Evolutionary conservation across 2,797 vertebrate genomes (phyloP).

Genomic region (Rhabdomys pumilio): DNA sequence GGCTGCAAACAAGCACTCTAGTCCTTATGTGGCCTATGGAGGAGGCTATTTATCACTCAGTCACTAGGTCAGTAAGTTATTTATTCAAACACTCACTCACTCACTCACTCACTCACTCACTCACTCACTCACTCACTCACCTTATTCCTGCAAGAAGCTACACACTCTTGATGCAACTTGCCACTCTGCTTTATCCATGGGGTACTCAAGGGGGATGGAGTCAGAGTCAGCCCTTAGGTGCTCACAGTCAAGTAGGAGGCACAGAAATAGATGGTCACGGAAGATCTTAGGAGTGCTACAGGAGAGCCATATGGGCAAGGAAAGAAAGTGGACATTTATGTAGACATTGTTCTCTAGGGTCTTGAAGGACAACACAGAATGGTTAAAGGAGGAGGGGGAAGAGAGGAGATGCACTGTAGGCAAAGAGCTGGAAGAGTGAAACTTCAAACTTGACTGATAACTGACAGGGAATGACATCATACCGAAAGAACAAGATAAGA

Average conservation of each 20-base stretch:
- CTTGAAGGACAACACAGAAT: neutral
- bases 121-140: neutral
- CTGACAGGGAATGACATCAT: neutral
- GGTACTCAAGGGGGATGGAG: neutral
- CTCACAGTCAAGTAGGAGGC: neutral
- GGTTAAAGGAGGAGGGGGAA: neutral
- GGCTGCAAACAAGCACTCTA: neutral
- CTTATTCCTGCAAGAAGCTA: neutral
- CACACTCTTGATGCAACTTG: neutral
- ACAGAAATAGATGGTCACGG: neutral
- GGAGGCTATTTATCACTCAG: neutral
- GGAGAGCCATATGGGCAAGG: neutral
- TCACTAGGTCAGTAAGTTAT: too few relatives aligned
- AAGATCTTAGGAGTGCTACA: neutral
- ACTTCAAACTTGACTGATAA: neutral
- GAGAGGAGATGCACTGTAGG: neutral
- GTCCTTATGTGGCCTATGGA: neutral
- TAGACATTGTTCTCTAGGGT: neutral
- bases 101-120: neutral
- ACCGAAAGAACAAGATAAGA: neutral
- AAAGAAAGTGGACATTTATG: neutral
- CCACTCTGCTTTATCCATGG: neutral
- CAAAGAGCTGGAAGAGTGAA: neutral
- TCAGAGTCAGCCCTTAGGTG: neutral
- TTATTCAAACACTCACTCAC: neutral